A percentile compares a stretch with the other conserved stretches of the same genome.
These are phyloP conservation scores for Ephialtes manifestator DNA, from an alignment of 2,888 invertebrate genomes.

Conservation along the genomic window DNA sequence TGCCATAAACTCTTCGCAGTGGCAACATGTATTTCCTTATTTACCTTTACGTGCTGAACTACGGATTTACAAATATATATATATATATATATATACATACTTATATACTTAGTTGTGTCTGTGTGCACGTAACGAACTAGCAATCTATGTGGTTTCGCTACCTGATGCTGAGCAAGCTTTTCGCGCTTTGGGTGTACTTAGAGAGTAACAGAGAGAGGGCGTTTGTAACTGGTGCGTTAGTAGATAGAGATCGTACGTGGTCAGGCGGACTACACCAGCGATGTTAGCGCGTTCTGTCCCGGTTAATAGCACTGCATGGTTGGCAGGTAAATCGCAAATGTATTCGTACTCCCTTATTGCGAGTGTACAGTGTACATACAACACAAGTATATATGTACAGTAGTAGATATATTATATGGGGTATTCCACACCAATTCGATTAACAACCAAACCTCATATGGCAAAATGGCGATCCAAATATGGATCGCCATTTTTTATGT, in stretches of 20 bases:
- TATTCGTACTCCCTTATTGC: neutral
- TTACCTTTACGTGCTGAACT: neutral
- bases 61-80: neutral
- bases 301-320: constrained; percentile 32
- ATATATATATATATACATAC: too few relatives aligned
- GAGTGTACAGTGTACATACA: constrained; percentile 19
- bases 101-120: neutral
- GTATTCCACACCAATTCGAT: too few relatives aligned
- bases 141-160: constrained; percentile 6
- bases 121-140: constrained; percentile 11
- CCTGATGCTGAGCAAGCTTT: constrained; percentile 19
- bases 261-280: constrained; percentile 24
- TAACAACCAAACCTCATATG: too few relatives aligned
- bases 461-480: too few relatives aligned
- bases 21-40: neutral
- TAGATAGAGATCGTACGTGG: constrained; percentile 45
- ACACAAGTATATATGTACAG: constrained; percentile 1
- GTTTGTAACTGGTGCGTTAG: constrained; percentile 13
- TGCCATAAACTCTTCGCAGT: neutral
- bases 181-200: neutral
- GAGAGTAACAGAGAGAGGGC: constrained; percentile 7
- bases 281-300: constrained; percentile 46
- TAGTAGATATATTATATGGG: neutral
- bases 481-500: too few relatives aligned
- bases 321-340: constrained; percentile 22